Evolutionary conservation across 2,888 invertebrate species (phyloP), one percentile per base, ranked within the genome.

Genomic region (Drosophila mettleri): DNA sequence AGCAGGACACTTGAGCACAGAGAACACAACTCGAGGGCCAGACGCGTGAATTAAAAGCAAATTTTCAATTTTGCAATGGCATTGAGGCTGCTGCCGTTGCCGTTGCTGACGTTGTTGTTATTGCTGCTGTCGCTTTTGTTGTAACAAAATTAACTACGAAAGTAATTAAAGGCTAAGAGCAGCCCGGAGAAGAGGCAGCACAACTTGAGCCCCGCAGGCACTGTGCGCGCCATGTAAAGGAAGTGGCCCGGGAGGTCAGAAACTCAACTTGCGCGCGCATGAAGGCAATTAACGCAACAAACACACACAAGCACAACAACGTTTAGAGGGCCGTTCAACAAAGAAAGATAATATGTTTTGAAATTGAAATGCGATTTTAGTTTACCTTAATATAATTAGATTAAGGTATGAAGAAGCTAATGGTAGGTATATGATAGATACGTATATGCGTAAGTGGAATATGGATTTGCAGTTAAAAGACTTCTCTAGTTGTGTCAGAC

Each of bases 121-220:
- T n/a, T 52, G 65, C 22, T 60, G 38, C 54, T 64, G 68, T 61
- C 64, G 55, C 45, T 69, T 85, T 85, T 88, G 69, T 76, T 88
- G 86, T 70, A 76, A 82, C 80, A 82, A 79, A 88, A 89, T 89
- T 86, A 89, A 82, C 89, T 84, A 82, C 71, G 77, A 84, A 88
- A 89, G 86, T 86, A 84, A 84, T 84, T 89, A 88, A 84, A 83
- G 76, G 51, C 68, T 53, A 74, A 74, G 70, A 58, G 69, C 66
- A 69, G 61, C 49, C 41, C 70, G 64, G 45, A 41, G 59, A 60
- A 65, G 46, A 39, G 49, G 48, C 71, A 60, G 53, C 53, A 54
- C 66, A 62, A 65, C 71, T 67, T 59, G 58, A 58, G 77, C 65
- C 84, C 86, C 69, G 29, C 81, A 59, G 81, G 73, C 61, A 60